These are phyloP conservation scores for Felis chaus DNA, from an alignment of 2,113 vertebrate genomes.

Conservation along the genomic window DNA sequence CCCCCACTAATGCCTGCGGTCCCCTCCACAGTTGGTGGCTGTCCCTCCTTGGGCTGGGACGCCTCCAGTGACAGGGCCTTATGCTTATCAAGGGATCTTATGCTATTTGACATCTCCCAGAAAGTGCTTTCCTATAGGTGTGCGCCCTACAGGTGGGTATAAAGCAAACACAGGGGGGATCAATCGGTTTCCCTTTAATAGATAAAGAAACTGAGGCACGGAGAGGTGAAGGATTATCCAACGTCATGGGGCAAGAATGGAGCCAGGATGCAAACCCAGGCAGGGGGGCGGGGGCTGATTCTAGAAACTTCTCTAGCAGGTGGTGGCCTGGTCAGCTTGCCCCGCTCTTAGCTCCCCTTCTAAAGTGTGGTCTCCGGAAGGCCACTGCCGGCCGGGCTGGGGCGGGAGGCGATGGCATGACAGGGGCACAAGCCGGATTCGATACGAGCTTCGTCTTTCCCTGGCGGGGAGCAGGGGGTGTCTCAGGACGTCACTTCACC, in stretches of 20 bases:
- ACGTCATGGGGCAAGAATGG: not conserved
- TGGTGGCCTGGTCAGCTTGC: not conserved
- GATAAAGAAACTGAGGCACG: not conserved
- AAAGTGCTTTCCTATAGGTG: not conserved
- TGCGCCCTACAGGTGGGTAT: too few relatives aligned
- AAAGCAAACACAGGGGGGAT: too few relatives aligned
- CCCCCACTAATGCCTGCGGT: not conserved
- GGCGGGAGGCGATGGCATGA: rapidly evolving
- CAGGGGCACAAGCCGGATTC: not conserved
- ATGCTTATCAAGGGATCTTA: not conserved
- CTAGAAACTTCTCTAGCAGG: not conserved
- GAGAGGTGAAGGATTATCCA: not conserved
- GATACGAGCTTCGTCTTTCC: rapidly evolving
- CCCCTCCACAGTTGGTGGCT: not conserved
- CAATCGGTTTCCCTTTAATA: not conserved
- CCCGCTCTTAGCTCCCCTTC: not conserved
- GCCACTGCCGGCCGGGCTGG: rapidly evolving
- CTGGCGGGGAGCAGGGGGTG: rapidly evolving
- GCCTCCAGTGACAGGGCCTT: not conserved
- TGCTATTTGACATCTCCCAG: not conserved
- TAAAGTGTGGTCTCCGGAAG: not conserved
- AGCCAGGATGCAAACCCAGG: not conserved
- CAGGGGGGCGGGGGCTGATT: not conserved
- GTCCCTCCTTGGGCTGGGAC: not conserved
- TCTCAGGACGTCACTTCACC: not conserved